phyloP scores from a whole-genome alignment of 1,140 invertebrate species.

The Paraescarpia echinospica region DNA sequence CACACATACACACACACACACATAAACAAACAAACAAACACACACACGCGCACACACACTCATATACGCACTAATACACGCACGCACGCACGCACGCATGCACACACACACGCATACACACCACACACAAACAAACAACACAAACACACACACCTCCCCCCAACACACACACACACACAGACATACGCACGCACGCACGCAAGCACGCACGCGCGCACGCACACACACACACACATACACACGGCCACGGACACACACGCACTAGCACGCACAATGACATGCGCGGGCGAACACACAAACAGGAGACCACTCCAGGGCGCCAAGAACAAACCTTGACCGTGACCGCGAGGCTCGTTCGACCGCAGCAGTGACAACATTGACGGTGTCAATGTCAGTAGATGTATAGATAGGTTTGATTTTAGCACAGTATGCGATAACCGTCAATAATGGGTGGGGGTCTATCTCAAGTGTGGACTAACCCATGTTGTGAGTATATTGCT shows the following conservation, averaged over 20 bases:
- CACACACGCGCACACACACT: conserved; percentile 11
- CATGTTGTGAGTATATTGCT: background rate
- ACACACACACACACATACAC: background rate
- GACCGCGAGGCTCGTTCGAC: background rate
- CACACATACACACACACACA: background rate
- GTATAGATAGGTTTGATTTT: background rate
- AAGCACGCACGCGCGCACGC: background rate
- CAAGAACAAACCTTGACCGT: background rate
- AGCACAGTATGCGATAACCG: too few relatives aligned
- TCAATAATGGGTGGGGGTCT: background rate
- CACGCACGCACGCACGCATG: conserved; percentile 11
- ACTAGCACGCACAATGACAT: background rate
- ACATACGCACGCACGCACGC: background rate
- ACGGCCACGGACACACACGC: background rate
- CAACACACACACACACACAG: background rate
- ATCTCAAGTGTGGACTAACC: background rate
- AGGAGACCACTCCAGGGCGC: background rate
- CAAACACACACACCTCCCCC: too few relatives aligned
- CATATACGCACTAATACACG: too few relatives aligned
- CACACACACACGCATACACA: too few relatives aligned
- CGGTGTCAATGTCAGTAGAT: background rate
- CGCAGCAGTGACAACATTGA: background rate
- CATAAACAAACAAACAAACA: background rate
- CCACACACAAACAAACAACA: too few relatives aligned
- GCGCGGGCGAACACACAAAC: background rate